Percentiles rank a stretch among this genome's conserved stretches.
Evolutionary conservation across 2,113 vertebrate genomes (phyloP).

Genomic region (Porphyrio hochstetteri): DNA sequence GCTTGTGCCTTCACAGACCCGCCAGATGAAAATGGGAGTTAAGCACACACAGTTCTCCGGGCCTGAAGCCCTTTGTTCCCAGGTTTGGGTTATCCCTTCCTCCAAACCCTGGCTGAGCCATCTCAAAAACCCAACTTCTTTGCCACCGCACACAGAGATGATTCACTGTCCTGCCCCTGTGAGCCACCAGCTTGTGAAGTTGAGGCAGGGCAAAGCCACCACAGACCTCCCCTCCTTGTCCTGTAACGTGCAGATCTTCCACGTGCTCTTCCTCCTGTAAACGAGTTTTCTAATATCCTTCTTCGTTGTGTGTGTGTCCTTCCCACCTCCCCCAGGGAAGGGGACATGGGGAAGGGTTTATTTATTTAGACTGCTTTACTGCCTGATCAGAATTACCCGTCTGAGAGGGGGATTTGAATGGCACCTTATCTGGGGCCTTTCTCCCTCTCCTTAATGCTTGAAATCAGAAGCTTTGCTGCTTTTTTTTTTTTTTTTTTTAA

Average conservation of each 20-base stretch:
- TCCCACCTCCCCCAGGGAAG: background rate
- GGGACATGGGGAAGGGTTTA: conserved; percentile 11
- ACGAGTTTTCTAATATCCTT: conserved; percentile 44
- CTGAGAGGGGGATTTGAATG: conserved; percentile 66
- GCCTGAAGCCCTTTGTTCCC: background rate
- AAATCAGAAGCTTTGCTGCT: conserved; percentile 40
- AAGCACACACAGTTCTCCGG: accelerated
- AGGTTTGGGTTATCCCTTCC: background rate
- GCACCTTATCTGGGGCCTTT: conserved; percentile 46
- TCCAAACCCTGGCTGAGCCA: background rate
- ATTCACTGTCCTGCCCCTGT: background rate
- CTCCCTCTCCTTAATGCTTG: conserved; percentile 57
- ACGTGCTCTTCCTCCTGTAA: conserved; percentile 10
- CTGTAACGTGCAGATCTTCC: background rate
- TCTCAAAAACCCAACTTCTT: background rate
- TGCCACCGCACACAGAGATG: too few species aligned
- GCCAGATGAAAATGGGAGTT: background rate
- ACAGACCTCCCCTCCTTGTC: background rate
- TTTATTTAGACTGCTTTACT: conserved; percentile 51
- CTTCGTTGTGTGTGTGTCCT: too few species aligned
- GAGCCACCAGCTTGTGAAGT: background rate
- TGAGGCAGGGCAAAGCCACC: background rate
- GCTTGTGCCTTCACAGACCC: background rate
- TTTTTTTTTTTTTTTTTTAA: conserved; percentile 71
- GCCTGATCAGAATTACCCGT: conserved; percentile 54